Base-by-base conservation (phyloP, 2,113 vertebrate genomes). In the Craseonycteris thonglongyai region DNA sequence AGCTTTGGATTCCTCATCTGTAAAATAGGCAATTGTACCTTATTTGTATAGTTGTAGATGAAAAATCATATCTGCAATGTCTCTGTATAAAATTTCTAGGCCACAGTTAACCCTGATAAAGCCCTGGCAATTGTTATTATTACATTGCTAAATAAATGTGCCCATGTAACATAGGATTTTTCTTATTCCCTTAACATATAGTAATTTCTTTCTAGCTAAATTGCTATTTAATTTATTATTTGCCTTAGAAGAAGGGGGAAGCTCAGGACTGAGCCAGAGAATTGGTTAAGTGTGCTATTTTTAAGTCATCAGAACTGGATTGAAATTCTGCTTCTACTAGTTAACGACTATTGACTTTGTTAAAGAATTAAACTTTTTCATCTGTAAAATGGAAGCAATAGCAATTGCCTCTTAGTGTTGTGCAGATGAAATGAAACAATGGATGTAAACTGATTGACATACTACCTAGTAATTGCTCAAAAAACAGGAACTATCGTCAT, bases 261-360 rank as follows among this genome's bases (percentile, higher is more conserved):
- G 51, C 16, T 94, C 56, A 90, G 21, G 18, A 40, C 28, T 93
- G 58, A 47, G 69, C 47, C 59, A 76, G n/a, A 54, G 49, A 89
- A 74, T 49, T 90, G 59, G 15, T 87, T 92, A 86, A 83, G 79
- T 65, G 42, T 51, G 59, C 38, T 90, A 33, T 90, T 92, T 95
- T 88, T n/a, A 69, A 80, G 21, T 76, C 5, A 51, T 93, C 38
- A 88, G 12, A 90, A 72, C 19, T 90, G 30, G 19, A 19, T 35
- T 83, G 24, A 88, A 38, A 83, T 42, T 71, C 54, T 80, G 21
- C 19, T 15, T 87, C 9, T 84, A 63, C 1, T 65, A 58, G 65
- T 66, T 95, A 58, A 26, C 78, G 59, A 45, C 16, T 83, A 28
- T 6, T 69, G 19, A 80, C 24, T 87, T 88, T 72, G 38, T 40